phyloP scores from a whole-genome alignment of 2,797 vertebrate species.

The Pantherophis vulpinus region DNA sequence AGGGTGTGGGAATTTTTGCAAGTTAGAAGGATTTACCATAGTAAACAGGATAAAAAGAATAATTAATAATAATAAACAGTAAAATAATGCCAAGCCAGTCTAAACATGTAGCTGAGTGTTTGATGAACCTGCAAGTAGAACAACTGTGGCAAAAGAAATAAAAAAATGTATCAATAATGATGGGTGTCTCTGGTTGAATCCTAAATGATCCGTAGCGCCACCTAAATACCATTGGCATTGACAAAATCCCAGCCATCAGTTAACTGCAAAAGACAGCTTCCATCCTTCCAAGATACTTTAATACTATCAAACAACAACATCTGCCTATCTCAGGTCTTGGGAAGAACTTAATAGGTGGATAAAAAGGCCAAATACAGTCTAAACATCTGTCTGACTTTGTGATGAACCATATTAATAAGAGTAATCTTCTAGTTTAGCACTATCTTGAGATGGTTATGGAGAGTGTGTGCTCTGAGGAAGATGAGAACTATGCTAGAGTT shows the following conservation, averaged over 20 bases:
- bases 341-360: neutral
- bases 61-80: neutral
- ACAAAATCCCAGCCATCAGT: neutral
- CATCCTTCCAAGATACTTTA: neutral
- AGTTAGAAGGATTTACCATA: neutral
- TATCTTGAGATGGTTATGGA: neutral
- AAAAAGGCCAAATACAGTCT: neutral
- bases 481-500: neutral
- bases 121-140: neutral
- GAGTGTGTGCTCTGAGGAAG: neutral
- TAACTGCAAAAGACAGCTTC: neutral
- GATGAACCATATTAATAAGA: neutral
- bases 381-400: neutral
- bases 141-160: neutral
- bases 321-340: neutral
- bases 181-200: neutral
- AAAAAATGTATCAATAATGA: neutral
- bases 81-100: neutral
- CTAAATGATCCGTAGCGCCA: neutral
- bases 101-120: neutral
- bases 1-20: neutral
- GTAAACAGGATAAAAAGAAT: neutral
- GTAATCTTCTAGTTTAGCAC: neutral
- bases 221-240: neutral
- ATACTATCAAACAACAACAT: neutral